These are phyloP conservation scores for Trachelus tabidus DNA, from an alignment of 2,888 invertebrate species.

Conservation along the genomic window DNA sequence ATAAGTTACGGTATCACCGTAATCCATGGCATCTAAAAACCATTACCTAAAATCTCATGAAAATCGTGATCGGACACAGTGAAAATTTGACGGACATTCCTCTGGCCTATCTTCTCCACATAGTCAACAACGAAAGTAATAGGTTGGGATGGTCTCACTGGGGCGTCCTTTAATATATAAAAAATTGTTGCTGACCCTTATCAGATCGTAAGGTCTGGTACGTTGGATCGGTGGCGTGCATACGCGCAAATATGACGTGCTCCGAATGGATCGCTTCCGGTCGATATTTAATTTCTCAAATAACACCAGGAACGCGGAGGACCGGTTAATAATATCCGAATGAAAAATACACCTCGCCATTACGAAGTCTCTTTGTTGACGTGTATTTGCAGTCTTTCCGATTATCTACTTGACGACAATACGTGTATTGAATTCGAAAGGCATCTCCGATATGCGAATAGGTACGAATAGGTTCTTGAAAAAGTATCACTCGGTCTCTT, in stretches of 20 bases:
- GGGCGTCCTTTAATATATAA: constrained; percentile 1
- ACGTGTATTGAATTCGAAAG: not conserved
- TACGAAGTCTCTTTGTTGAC: not conserved
- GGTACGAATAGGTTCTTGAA: not conserved
- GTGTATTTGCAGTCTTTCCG: not conserved
- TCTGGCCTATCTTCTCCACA: not conserved
- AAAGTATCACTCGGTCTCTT: not conserved
- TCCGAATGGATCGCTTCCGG: constrained; percentile 18
- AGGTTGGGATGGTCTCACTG: not conserved
- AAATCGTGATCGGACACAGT: not conserved
- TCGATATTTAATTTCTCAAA: constrained; percentile 20
- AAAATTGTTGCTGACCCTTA: not conserved
- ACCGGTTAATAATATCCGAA: not conserved
- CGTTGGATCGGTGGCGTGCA: constrained; percentile 12
- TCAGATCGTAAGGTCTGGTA: not conserved
- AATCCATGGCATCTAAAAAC: not conserved
- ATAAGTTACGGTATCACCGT: not conserved
- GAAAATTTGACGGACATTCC: not conserved
- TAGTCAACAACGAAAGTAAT: not conserved
- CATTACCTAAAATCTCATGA: not conserved
- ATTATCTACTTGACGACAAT: not conserved
- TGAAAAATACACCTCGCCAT: not conserved
- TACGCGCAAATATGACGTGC: constrained; percentile 15
- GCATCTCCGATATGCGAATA: not conserved
- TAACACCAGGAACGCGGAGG: constrained; percentile 2